These are phyloP conservation scores for Luperina testacea DNA, from an alignment of 2,888 invertebrate species.

Conservation along the genomic window DNA sequence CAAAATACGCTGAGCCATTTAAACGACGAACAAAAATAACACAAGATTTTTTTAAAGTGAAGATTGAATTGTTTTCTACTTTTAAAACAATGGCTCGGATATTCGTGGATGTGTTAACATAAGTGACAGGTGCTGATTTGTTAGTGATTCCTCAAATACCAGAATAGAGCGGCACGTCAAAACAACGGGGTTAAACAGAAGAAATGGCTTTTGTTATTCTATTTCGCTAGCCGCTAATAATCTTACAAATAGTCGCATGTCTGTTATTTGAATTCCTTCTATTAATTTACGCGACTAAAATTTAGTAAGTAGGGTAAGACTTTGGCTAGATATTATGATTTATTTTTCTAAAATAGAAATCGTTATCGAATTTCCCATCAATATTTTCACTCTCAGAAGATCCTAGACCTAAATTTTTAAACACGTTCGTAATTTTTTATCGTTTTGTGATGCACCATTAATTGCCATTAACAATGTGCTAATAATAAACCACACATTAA, in stretches of 20 bases:
- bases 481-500: constrained; percentile 60
- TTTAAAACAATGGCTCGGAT: constrained; percentile 83
- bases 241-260: constrained; percentile 77
- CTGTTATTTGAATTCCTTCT: constrained; percentile 72
- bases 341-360: neutral
- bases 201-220: constrained; percentile 78
- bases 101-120: constrained; percentile 80
- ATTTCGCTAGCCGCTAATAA: constrained; percentile 73
- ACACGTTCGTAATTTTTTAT: constrained; percentile 8
- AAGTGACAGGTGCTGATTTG: constrained; percentile 88
- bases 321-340: constrained; percentile 54
- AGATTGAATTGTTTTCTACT: constrained; percentile 83
- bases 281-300: constrained; percentile 76
- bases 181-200: constrained; percentile 80
- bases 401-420: neutral
- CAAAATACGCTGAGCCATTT: constrained; percentile 70
- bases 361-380: constrained; percentile 10
- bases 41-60: constrained; percentile 76
- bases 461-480: constrained; percentile 57
- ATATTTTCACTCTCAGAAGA: constrained; percentile 15
- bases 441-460: constrained; percentile 47
- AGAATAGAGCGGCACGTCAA: constrained; percentile 82
- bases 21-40: constrained; percentile 79
- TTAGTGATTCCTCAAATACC: constrained; percentile 82
- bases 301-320: constrained; percentile 64